phyloP scores from a whole-genome alignment of 2,888 invertebrate species.

The Platynereis dumerilii region DNA sequence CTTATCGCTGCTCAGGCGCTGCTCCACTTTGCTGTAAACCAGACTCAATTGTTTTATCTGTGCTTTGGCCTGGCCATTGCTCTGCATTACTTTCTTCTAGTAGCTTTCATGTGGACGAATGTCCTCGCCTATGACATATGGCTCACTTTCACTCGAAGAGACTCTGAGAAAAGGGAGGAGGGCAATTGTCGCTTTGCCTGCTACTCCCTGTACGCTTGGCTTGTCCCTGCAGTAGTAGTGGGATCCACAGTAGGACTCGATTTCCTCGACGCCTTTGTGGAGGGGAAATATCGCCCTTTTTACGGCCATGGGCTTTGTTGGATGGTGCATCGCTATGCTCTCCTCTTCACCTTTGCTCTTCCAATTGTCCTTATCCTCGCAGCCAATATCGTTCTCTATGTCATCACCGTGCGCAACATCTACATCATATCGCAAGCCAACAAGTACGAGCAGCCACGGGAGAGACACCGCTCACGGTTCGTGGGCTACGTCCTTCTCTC shows the following conservation, averaged over 20 bases:
- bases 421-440: constrained; percentile 8
- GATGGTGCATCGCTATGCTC: constrained; percentile 67
- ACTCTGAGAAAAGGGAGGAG: constrained; percentile 9
- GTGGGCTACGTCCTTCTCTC: constrained; percentile 37
- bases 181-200: constrained; percentile 36
- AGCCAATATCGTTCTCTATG: constrained; percentile 65
- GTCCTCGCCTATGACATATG: constrained; percentile 70
- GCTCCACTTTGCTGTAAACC: constrained; percentile 62
- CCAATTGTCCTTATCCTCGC: constrained; percentile 66
- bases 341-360: constrained; percentile 68
- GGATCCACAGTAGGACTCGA: constrained; percentile 59
- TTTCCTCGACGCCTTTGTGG: constrained; percentile 53
- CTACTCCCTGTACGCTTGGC: constrained; percentile 63
- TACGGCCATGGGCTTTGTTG: constrained; percentile 67
- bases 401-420: constrained; percentile 69
- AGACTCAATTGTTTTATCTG: constrained; percentile 27
- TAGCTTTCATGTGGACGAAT: constrained; percentile 69
- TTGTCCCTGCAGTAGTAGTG: constrained; percentile 56
- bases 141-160: constrained; percentile 60
- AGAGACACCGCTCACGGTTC: constrained; percentile 26
- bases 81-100: constrained; percentile 67
- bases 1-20: constrained; percentile 66
- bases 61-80: constrained; percentile 64
- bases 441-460: constrained; percentile 6
- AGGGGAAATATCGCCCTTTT: constrained; percentile 58